Conservation (phyloP, 2,888 invertebrate genomes). For the Cheilosia vernalis region DNA sequence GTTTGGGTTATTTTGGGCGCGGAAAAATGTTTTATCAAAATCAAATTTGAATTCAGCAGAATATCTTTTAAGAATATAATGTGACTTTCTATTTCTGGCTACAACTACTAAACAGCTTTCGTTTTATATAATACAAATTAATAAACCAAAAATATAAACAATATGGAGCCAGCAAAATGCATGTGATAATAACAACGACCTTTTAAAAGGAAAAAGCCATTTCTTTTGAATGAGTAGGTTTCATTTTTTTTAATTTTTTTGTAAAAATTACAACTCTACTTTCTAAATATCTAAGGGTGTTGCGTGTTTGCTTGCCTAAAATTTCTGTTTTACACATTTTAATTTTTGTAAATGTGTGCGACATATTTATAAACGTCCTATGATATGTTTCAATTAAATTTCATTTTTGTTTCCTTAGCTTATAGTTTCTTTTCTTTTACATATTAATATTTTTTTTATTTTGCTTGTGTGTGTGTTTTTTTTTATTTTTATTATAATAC, state of each 20-base stretch:
- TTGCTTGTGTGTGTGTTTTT: neutral
- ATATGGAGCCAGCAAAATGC: neutral
- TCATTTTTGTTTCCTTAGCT: conserved; percentile 50
- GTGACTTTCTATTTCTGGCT: neutral
- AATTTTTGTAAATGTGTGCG: conserved; percentile 18
- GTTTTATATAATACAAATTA: neutral
- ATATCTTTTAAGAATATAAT: neutral
- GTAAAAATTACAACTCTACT: conserved; percentile 50
- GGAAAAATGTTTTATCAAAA: neutral
- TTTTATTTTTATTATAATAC: neutral
- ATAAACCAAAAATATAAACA: neutral
- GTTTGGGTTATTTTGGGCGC: neutral
- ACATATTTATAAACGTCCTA: conserved; percentile 29
- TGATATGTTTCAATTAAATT: conserved; percentile 67
- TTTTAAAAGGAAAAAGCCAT: conserved; percentile 25
- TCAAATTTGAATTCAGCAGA: neutral
- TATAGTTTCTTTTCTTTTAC: neutral
- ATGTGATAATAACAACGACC: neutral
- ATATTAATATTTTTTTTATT: conserved; percentile 1
- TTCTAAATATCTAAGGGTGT: conserved; percentile 20
- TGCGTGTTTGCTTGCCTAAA: conserved; percentile 15
- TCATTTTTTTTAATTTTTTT: conserved; percentile 19
- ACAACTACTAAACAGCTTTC: neutral
- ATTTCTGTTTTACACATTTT: conserved; percentile 20
- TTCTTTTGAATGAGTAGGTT: conserved; percentile 13